A percentile compares a stretch with the other conserved stretches of the same genome.
Evolutionary conservation across 2,888 invertebrate species (phyloP).

Genomic region (Meloe dianella): DNA sequence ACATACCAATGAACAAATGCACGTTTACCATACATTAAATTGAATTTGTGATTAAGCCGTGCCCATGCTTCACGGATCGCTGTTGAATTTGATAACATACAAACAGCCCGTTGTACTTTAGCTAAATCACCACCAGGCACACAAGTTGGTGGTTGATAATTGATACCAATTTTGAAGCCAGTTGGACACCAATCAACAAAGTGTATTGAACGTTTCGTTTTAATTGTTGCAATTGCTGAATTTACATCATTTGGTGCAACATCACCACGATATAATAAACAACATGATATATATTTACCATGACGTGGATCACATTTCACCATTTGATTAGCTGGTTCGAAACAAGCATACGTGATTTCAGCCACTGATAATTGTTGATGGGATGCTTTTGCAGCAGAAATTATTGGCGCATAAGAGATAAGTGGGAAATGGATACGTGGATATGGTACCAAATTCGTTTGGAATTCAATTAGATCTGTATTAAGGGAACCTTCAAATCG

Average conservation of each 20-base stretch:
- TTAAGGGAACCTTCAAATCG: slow-evolving; percentile 92
- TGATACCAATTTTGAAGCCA: slow-evolving; percentile 81
- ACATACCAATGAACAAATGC: slow-evolving; percentile 97
- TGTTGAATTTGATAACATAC: slow-evolving; percentile 96
- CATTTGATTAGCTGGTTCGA: slow-evolving; percentile 94
- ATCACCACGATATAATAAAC: slow-evolving; percentile 77
- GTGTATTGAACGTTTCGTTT: slow-evolving; percentile 91
- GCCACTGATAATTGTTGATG: slow-evolving; percentile 90
- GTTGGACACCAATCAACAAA: slow-evolving; percentile 91
- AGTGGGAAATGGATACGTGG: slow-evolving; percentile 95
- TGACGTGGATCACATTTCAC: slow-evolving; percentile 90
- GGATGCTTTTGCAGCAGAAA: slow-evolving; percentile 91
- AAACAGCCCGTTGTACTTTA: slow-evolving; percentile 92
- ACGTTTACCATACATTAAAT: slow-evolving; percentile 94
- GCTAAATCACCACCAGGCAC: slow-evolving; percentile 88
- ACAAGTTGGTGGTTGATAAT: slow-evolving; percentile 90
- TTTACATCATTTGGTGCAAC: slow-evolving; percentile 78
- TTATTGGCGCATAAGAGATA: slow-evolving; percentile 89
- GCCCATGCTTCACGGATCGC: slow-evolving; percentile 91
- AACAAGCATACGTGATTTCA: slow-evolving; percentile 94
- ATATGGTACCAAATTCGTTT: slow-evolving; percentile 92
- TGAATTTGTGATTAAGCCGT: slow-evolving; percentile 92
- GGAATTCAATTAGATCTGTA: slow-evolving; percentile 93
- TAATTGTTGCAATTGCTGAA: slow-evolving; percentile 90
- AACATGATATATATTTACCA: slow-evolving; percentile 94